Evolutionary conservation across 2,888 invertebrate species (phyloP), one percentile per base, ranked within the genome.

Genomic region (Syrphus vitripennis): DNA sequence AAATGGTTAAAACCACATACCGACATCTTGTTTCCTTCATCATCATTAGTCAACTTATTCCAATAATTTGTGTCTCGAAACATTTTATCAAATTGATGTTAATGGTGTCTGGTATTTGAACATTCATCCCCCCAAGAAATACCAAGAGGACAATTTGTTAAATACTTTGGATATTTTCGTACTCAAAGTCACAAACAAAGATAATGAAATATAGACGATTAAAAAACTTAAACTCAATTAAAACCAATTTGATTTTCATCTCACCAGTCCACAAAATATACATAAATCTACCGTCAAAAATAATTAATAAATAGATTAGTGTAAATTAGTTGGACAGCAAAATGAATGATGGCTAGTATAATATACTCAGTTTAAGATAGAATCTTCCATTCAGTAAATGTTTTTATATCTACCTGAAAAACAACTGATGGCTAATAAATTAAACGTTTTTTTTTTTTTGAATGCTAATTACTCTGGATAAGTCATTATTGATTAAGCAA

Each of bases 181-280:
- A n/a, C n/a, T n/a, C n/a, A n/a, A 16, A 6, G 2, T 16, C 29
- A 4, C 26, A 53, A 4, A 50, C 1, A 16, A 16, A 19, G 40
- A 31, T 26, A 21, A 16, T 26, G 21, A 45, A 12, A 34, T n/a
- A n/a, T n/a, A n/a, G 16, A 10, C 45, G 16, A 42, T 6, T 53
- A 14, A 42, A 77, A 63, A 63, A 16, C 63, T 63, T 53, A 7
- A 53, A 50, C 67, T 48, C 26, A 67, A 67, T 57, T 76, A 57
- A 48, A 57, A 57, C 69, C 59, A 69, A 77, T 69, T 42, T 59
- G 19, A 5, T 37, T 50, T 37, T 21, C 10, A 14, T 6, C 14
- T 16, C 48, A n/a, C 31, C 24, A 50, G n/a, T n/a, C 61, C 1
- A 31, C 16, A 31, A 12, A 12, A 10, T n/a, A n/a, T n/a, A 10